Evolutionary conservation across 2,888 invertebrate genomes (phyloP).

Genomic region (Drosophila nr. perissopoda): DNA sequence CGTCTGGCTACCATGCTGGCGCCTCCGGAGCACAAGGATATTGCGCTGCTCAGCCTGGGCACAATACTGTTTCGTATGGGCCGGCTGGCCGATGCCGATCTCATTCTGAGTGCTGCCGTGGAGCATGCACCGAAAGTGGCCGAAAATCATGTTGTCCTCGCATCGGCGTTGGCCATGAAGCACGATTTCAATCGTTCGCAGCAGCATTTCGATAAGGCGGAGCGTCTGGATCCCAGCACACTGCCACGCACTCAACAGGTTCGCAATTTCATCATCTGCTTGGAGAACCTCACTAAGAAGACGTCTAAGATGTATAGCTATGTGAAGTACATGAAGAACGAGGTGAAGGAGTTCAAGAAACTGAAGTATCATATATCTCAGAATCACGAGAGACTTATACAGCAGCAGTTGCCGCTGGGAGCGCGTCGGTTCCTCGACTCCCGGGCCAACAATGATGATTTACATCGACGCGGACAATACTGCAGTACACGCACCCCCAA

Average conservation of each 20-base stretch:
- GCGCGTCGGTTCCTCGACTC: conserved; percentile 79
- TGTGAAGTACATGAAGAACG: conserved; percentile 83
- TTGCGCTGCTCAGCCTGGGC: conserved; percentile 83
- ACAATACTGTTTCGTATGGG: conserved; percentile 83
- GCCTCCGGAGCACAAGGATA: conserved; percentile 80
- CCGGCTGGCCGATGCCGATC: conserved; percentile 80
- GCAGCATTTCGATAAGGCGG: conserved; percentile 80
- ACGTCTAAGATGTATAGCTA: conserved; percentile 83
- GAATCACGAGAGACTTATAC: conserved; percentile 81
- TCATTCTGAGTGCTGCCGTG: conserved; percentile 80
- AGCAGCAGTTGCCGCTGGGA: conserved; percentile 83
- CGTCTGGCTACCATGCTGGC: conserved; percentile 81
- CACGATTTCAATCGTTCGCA: conserved; percentile 83
- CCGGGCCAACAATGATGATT: conserved; percentile 76
- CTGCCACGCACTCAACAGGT: conserved; percentile 79
- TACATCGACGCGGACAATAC: conserved; percentile 83
- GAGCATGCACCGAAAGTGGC: conserved; percentile 82
- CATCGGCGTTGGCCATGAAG: conserved; percentile 80
- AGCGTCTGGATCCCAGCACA: conserved; percentile 80
- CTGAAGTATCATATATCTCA: conserved; percentile 80
- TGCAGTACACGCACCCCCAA: conserved; percentile 83
- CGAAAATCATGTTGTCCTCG: conserved; percentile 83
- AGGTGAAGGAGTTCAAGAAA: conserved; percentile 82
- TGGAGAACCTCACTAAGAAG: conserved; percentile 82
- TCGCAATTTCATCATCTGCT: conserved; percentile 81